A percentile compares a stretch with the other conserved stretches of the same genome.
Evolutionary conservation across 2,797 vertebrate species (phyloP).

Genomic region (Monodelphis domestica): DNA sequence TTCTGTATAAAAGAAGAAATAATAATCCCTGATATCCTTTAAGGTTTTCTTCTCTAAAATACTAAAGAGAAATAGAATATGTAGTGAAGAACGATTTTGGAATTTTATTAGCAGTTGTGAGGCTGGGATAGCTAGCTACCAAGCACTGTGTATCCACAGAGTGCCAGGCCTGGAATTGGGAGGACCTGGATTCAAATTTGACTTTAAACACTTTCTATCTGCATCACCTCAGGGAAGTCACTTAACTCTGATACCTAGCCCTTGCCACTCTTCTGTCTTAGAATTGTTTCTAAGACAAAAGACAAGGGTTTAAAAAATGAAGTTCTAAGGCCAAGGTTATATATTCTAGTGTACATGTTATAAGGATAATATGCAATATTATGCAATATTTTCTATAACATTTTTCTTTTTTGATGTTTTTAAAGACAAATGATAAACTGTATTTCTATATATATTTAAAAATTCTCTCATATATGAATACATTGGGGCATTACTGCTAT

Average conservation of each 20-base stretch:
- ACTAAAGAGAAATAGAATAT: neutral
- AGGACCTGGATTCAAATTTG: too few relatives aligned
- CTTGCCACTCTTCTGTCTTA: too few relatives aligned
- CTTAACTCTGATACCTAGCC: too few relatives aligned
- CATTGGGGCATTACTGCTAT: neutral
- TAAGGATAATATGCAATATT: neutral
- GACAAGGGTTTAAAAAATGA: too few relatives aligned
- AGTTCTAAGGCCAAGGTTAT: neutral
- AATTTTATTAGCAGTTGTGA: neutral
- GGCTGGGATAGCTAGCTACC: too few relatives aligned
- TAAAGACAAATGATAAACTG: neutral
- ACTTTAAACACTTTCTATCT: too few relatives aligned
- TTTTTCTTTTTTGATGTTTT: neutral
- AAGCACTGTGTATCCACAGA: too few relatives aligned
- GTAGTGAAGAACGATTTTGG: neutral
- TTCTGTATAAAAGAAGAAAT: conserved; percentile 1
- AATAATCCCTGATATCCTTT: conserved; percentile 24
- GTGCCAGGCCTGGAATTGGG: too few relatives aligned
- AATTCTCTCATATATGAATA: neutral
- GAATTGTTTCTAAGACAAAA: too few relatives aligned
- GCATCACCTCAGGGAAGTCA: too few relatives aligned
- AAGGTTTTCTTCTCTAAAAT: neutral
- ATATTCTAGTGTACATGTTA: neutral
- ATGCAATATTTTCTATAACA: neutral
- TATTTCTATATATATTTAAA: neutral